Percentiles rank a stretch among this genome's conserved stretches.
Evolutionary conservation across 2,113 vertebrate species (phyloP).

Genomic region (Epinephelus cyanopodus): DNA sequence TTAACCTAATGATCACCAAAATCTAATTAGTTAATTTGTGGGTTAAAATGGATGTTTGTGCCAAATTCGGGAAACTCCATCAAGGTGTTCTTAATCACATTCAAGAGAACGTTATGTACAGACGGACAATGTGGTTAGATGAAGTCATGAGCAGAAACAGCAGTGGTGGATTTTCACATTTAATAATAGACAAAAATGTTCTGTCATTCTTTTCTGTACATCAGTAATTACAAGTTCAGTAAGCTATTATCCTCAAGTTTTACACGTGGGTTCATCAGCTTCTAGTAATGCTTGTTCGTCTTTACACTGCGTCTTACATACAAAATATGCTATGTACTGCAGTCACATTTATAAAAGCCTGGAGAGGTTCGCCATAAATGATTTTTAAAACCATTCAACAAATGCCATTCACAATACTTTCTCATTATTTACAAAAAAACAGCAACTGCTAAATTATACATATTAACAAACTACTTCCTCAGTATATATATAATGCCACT

Average conservation of each 20-base stretch:
- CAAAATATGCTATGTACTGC: conserved; percentile 87
- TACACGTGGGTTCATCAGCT: conserved; percentile 78
- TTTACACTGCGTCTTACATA: conserved; percentile 93
- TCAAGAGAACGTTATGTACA: no score
- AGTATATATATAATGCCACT: conserved; percentile 83
- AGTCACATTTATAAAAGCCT: conserved; percentile 84
- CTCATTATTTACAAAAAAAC: conserved; percentile 92
- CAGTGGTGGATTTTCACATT: conserved; percentile 82
- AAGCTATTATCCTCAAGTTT: conserved; percentile 88
- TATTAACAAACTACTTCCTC: conserved; percentile 92
- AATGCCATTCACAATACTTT: conserved; percentile 95
- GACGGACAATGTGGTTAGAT: no score
- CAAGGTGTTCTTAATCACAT: no score
- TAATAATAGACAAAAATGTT: conserved; percentile 90
- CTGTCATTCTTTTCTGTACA: conserved; percentile 92
- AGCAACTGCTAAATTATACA: conserved; percentile 95
- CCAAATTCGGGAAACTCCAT: no score
- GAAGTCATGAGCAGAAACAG: conserved; percentile 37
- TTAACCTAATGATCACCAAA: no score
- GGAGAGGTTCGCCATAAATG: conserved; percentile 75
- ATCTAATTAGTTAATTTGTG: no score
- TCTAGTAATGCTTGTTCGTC: conserved; percentile 79
- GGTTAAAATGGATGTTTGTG: no score
- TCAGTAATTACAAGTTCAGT: conserved; percentile 92
- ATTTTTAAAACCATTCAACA: conserved; percentile 88